A percentile compares a stretch with the other conserved stretches of the same genome.
phyloP scores from a whole-genome alignment of 2,113 vertebrate species.

The Mola mola region DNA sequence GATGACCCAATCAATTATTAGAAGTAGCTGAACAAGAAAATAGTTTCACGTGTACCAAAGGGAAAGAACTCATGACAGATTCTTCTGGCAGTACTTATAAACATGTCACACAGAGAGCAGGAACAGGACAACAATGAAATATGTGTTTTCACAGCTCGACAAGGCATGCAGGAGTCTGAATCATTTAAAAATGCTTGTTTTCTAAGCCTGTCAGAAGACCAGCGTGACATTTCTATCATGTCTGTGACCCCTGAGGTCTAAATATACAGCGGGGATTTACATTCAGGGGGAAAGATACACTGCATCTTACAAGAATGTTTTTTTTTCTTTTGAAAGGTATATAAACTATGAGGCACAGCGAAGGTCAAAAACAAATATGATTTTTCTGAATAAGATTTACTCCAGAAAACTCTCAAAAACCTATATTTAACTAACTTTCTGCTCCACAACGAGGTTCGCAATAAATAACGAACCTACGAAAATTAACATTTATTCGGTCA shows the following conservation, averaged over 20 bases:
- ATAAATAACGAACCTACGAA: no score
- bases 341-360: neutral
- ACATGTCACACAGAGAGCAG: constrained; percentile 19
- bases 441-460: no score
- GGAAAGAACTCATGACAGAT: constrained; percentile 6
- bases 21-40: neutral
- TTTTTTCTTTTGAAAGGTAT: neutral
- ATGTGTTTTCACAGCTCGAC: constrained; percentile 27
- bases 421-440: no score
- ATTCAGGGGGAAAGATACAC: constrained; percentile 2
- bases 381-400: constrained; percentile 25
- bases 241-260: constrained; percentile 5
- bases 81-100: constrained; percentile 14
- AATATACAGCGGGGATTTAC: constrained; percentile 24
- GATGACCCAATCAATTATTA: neutral
- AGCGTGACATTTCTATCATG: constrained; percentile 30
- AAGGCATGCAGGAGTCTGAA: constrained; percentile 3
- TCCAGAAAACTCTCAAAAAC: no score
- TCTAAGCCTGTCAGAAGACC: constrained; percentile 26
- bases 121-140: constrained; percentile 31
- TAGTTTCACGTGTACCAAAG: no score
- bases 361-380: constrained; percentile 33
- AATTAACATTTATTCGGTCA: no score
- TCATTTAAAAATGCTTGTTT: neutral
- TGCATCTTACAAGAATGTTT: constrained; percentile 17